These are phyloP conservation scores for Clitarchus hookeri DNA, from an alignment of 2,888 invertebrate species.

Conservation along the genomic window DNA sequence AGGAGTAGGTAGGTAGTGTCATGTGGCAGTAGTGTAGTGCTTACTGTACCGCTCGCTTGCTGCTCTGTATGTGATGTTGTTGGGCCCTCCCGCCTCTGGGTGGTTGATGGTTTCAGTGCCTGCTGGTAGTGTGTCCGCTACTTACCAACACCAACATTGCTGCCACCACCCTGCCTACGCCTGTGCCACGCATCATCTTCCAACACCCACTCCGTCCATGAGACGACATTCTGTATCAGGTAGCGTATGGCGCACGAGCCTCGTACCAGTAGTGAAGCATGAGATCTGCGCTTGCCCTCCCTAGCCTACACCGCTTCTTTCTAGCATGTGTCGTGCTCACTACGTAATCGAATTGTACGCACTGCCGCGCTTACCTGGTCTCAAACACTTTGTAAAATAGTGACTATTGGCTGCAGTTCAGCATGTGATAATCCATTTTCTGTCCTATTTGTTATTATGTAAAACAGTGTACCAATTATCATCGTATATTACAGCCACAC, in stretches of 20 bases:
- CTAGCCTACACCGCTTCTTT: no score
- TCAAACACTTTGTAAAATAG: no score
- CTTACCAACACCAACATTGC: slow-evolving; percentile 35
- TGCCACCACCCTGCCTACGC: slow-evolving; percentile 33
- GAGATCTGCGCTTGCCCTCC: not conserved
- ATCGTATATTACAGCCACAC: no score
- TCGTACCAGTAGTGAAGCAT: not conserved
- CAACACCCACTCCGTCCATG: slow-evolving; percentile 47
- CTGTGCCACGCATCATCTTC: slow-evolving; percentile 26
- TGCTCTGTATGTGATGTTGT: not conserved
- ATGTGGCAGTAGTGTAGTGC: slow-evolving; percentile 22
- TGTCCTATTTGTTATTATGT: no score
- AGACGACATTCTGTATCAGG: slow-evolving; percentile 55
- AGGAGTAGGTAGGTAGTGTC: not conserved
- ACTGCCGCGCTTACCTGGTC: no score
- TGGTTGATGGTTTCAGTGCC: slow-evolving; percentile 36
- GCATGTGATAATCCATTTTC: no score
- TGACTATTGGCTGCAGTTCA: no score
- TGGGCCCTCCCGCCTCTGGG: not conserved
- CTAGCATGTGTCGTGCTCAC: no score
- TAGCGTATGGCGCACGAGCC: slow-evolving; percentile 39
- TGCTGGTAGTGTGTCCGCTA: slow-evolving; percentile 37
- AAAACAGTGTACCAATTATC: no score
- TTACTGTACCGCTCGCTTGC: not conserved
- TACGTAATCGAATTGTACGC: no score